phyloP scores from a whole-genome alignment of 2,113 vertebrate species.

The Phaethon lepturus region DNA sequence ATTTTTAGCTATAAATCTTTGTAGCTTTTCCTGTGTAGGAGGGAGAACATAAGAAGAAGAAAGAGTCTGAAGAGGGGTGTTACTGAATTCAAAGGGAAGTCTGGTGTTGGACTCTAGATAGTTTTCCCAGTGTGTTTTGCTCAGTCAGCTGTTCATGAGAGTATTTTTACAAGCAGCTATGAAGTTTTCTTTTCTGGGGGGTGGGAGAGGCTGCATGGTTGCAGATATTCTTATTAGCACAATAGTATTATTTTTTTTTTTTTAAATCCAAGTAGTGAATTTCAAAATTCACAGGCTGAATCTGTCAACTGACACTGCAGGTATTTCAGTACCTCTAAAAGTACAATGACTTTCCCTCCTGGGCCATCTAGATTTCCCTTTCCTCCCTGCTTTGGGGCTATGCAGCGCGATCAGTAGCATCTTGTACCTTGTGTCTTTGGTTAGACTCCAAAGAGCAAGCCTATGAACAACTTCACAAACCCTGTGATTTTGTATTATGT shows the following conservation, averaged over 20 bases:
- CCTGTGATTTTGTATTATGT: neutral
- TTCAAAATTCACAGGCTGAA: neutral
- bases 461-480: neutral
- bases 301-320: neutral
- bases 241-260: neutral
- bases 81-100: neutral
- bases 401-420: neutral
- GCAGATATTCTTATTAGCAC: neutral
- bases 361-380: neutral
- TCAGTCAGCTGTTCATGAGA: neutral
- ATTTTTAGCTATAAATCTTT: neutral
- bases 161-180: neutral
- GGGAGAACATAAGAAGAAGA: neutral
- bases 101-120: neutral
- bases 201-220: neutral
- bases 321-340: neutral
- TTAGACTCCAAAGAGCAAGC: neutral
- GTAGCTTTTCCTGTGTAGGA: neutral
- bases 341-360: neutral
- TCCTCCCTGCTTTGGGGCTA: neutral
- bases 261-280: neutral
- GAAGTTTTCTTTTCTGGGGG: neutral
- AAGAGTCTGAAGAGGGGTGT: neutral
- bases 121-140: neutral
- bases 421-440: neutral